phyloP scores from a whole-genome alignment of 2,113 vertebrate species.

The Podiceps cristatus region DNA sequence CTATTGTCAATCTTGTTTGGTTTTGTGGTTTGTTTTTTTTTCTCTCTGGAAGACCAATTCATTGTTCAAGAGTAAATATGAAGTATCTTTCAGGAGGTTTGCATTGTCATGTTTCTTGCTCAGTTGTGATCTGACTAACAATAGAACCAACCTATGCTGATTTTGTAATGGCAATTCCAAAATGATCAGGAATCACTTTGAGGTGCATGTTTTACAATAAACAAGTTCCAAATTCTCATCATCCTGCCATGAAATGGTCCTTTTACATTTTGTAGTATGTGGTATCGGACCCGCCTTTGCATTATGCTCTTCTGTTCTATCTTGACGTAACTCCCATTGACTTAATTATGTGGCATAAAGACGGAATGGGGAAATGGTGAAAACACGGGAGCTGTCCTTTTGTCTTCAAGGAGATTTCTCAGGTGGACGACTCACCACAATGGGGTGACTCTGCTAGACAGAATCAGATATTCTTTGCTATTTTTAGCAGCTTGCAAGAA shows the following conservation, averaged over 20 bases:
- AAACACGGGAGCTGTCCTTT: conserved; percentile 13
- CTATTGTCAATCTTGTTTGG: conserved; percentile 70
- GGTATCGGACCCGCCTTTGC: conserved; percentile 1
- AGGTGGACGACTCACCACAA: not conserved
- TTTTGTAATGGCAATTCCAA: conserved; percentile 74
- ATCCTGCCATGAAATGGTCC: conserved; percentile 57
- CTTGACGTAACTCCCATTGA: not conserved
- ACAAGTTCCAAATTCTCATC: conserved; percentile 66
- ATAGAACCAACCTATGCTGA: conserved; percentile 62
- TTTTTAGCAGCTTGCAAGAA: conserved; percentile 27
- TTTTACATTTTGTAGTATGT: conserved; percentile 45
- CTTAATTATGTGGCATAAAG: not conserved
- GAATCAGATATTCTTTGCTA: not conserved
- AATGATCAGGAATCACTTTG: conserved; percentile 72
- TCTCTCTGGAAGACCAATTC: conserved; percentile 66
- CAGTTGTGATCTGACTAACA: conserved; percentile 70
- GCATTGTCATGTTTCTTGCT: conserved; percentile 58
- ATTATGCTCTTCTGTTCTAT: conserved; percentile 2
- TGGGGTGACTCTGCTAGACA: not conserved
- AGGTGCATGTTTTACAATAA: conserved; percentile 58
- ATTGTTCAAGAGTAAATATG: conserved; percentile 77
- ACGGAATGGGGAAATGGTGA: conserved; percentile 7
- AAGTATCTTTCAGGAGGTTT: conserved; percentile 68
- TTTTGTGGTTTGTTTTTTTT: not conserved
- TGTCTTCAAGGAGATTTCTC: conserved; percentile 4